Evolutionary conservation across 92 coral and sea anemone species (phyloP).

Genomic region (Isaurus tuberculatus): DNA sequence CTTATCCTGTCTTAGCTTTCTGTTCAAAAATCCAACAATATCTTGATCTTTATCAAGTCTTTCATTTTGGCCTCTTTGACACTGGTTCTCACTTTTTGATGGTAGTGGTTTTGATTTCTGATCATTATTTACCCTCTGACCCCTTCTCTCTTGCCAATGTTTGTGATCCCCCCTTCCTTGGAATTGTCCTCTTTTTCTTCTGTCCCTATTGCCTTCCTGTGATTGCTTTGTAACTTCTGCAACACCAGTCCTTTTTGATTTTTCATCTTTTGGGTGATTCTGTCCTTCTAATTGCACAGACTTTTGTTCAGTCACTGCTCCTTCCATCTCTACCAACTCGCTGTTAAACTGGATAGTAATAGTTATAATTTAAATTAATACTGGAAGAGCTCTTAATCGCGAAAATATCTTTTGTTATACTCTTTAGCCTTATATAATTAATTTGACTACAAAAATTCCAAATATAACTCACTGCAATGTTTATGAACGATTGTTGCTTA

Average conservation of each 20-base stretch:
- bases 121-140: not conserved
- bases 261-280: not conserved
- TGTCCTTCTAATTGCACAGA: not conserved
- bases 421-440: too few species aligned
- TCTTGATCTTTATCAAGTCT: conserved; percentile 28
- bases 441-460: too few species aligned
- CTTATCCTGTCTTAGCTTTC: conserved; percentile 10
- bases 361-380: not conserved
- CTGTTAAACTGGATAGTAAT: not conserved
- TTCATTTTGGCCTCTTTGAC: not conserved
- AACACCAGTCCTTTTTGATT: not conserved
- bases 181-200: conserved; percentile 12
- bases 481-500: too few species aligned
- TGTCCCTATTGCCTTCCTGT: not conserved
- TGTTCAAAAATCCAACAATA: conserved; percentile 40
- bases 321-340: conserved; percentile 15
- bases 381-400: too few species aligned
- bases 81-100: not conserved
- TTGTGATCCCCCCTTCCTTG: conserved; percentile 4
- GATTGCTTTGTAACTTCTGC: not conserved
- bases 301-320: not conserved
- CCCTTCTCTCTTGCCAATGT: conserved; percentile 24
- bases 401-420: too few species aligned
- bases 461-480: too few species aligned
- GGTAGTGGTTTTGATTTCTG: conserved; percentile 8